A percentile compares a stretch with the other conserved stretches of the same genome.
phyloP scores from a whole-genome alignment of 2,797 vertebrate genomes.

The Dendrocincla fuliginosa region DNA sequence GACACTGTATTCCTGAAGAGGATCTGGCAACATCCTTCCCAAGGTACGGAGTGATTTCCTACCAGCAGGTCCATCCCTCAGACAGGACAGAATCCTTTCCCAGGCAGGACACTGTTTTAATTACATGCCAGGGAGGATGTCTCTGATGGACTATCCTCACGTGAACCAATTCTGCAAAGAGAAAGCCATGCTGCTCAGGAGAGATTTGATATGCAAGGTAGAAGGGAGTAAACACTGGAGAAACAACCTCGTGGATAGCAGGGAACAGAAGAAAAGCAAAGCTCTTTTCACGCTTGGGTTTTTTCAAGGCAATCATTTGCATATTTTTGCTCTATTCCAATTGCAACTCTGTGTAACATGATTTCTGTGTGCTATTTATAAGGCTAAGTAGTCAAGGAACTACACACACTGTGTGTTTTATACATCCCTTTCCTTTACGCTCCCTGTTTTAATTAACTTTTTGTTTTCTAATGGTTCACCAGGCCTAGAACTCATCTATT shows the following conservation, averaged over 20 bases:
- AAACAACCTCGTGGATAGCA: not conserved
- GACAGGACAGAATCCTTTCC: not conserved
- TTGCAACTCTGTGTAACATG: not conserved
- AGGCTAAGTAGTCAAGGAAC: not conserved
- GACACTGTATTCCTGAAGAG: not conserved
- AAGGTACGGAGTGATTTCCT: not conserved
- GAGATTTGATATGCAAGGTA: not conserved
- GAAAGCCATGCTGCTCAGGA: not conserved
- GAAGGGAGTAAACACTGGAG: not conserved
- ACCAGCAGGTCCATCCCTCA: not conserved
- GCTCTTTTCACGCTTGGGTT: not conserved
- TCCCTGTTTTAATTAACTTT: not conserved
- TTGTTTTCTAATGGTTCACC: not conserved
- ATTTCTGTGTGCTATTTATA: constrained; percentile 14
- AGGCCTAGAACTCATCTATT: not conserved
- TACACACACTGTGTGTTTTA: not conserved
- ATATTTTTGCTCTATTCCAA: not conserved
- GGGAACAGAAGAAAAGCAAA: not conserved
- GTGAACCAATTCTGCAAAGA: not conserved
- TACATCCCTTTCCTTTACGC: not conserved
- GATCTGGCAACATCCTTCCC: not conserved
- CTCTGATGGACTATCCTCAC: constrained; percentile 31
- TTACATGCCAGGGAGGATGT: constrained; percentile 24
- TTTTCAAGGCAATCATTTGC: constrained; percentile 3
- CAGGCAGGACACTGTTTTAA: not conserved